Percentiles rank a stretch among this genome's conserved stretches.
Conservation (phyloP, 2,113 vertebrate species). For the Bubo bubo region DNA sequence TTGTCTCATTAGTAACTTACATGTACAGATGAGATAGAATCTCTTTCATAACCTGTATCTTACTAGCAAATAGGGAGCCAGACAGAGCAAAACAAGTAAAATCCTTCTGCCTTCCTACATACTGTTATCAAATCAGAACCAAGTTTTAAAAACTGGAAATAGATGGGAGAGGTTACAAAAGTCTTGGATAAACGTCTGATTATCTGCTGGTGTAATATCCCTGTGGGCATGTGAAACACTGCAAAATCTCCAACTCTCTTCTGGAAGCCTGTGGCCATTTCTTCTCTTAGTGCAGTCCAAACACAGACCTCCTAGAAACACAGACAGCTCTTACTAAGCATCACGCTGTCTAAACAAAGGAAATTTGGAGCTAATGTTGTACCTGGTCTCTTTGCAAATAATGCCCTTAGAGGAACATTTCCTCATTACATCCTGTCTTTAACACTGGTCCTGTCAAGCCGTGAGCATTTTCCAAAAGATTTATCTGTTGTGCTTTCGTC, state of each 20-base stretch:
- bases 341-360: background rate
- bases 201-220: background rate
- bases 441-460: background rate
- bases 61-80: background rate
- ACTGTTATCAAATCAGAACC: background rate
- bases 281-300: fast-evolving
- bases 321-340: background rate
- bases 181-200: background rate
- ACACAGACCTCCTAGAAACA: background rate
- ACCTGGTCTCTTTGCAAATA: conserved; percentile 14
- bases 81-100: background rate
- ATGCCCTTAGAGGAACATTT: conserved; percentile 25
- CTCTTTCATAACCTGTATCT: background rate
- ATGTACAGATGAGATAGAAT: background rate
- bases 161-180: background rate
- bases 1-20: background rate
- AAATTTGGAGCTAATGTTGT: background rate
- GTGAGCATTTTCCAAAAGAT: background rate
- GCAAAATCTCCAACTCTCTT: background rate
- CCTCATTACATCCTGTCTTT: conserved; percentile 22
- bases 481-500: background rate
- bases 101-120: background rate
- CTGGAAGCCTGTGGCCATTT: background rate
- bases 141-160: background rate
- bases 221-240: background rate